Evolutionary conservation across 2,888 invertebrate genomes (phyloP), one percentile per base, ranked within the genome.

Genomic region (Deilephila elpenor): DNA sequence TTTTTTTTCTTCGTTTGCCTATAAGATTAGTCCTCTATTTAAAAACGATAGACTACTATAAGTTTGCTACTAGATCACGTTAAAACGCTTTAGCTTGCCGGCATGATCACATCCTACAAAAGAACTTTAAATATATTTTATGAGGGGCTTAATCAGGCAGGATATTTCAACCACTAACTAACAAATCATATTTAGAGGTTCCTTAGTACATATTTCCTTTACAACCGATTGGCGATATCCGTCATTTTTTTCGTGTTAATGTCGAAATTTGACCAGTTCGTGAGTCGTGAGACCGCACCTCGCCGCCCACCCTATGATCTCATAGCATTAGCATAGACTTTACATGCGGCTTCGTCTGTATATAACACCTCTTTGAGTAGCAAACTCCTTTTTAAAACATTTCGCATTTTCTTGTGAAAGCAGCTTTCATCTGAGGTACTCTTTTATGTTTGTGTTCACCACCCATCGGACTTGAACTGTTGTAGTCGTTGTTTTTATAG

Each of bases 211-310:
- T n/a, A 67, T 67, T 25, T 44, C 51, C 67, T 67, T 51, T 67
- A 25, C 14, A 64, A 64, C 25, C 17, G 17, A 20, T 25, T 25
- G 44, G 44, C 67, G 17, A 2, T 25, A 8, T 37, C n/a, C 32
- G 32, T 62, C n/a, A 51, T 14, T 67, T 67, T 67, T 67, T 51
- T 51, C 17, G 25, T 67, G 25, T 51, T 25, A 64, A 64, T 64
- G 44, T 64, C 34, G 44, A 67, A 67, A 67, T 67, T 67, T 51
- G 51, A 67, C 67, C 67, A 67, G 67, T 64, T 44, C 67, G 25
- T 67, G 20, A 67, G 67, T 67, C 67, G 67, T 67, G 67, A 67
- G 51, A 67, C 67, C 67, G 67, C 67, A 25, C 67, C 67, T 67
- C 1, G 5, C 14, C 67, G 51, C 67, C 67, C 67, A 67, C 67